Conservation (phyloP, 2,797 vertebrate species). For the Sardinella longiceps region DNA sequence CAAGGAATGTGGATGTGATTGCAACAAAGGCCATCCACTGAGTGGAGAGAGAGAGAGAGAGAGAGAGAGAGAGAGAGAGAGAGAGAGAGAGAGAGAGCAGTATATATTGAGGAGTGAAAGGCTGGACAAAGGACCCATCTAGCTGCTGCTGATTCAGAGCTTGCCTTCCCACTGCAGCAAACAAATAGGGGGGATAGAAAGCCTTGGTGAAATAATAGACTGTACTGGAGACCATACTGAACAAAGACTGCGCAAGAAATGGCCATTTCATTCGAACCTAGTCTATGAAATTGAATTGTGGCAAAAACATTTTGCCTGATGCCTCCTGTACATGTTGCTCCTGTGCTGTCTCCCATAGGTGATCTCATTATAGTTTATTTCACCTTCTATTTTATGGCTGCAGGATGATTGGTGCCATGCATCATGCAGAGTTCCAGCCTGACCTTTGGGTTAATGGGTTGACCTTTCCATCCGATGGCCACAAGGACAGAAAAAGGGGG, state of each 20-base stretch:
- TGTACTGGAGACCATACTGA: not conserved
- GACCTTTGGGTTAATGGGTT: conserved; percentile 26
- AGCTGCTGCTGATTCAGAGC: not conserved
- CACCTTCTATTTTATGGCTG: not conserved
- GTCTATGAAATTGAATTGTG: not conserved
- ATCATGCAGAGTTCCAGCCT: conserved; percentile 25
- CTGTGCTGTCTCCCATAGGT: not conserved
- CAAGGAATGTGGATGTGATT: conserved; percentile 24
- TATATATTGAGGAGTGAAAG: not conserved
- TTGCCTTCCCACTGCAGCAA: not conserved
- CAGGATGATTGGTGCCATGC: not conserved
- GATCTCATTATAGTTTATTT: conserved; percentile 22
- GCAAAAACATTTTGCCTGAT: not conserved
- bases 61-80: conserved; percentile 3
- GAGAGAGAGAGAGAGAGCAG: not conserved
- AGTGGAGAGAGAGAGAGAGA: conserved; percentile 10
- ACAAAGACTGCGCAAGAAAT: not conserved
- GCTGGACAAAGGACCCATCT: not conserved
- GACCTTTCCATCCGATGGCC: conserved; percentile 34
- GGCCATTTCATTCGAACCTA: not conserved
- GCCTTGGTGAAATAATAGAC: not conserved
- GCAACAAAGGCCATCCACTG: not conserved
- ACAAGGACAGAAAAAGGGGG: conserved; percentile 2
- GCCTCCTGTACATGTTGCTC: not conserved
- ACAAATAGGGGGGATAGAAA: not conserved